Conservation (phyloP, 2,888 invertebrate species). For the Eupithecia centaureata region DNA sequence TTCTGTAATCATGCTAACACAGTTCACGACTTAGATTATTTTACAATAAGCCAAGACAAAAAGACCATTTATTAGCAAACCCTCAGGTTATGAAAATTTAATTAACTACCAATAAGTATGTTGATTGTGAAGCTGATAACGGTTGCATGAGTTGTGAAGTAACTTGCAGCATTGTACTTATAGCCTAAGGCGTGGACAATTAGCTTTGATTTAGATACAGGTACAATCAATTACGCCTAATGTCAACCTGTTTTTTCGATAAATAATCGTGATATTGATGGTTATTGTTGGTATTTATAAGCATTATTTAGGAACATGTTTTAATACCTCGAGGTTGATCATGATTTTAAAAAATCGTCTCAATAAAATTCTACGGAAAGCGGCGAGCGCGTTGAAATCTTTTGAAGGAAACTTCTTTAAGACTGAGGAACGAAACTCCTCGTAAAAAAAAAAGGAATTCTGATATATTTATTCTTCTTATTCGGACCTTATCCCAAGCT, state of each 20-base stretch:
- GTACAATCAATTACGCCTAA: conserved; percentile 52
- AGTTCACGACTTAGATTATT: not conserved
- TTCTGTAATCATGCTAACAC: not conserved
- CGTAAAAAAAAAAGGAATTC: no score
- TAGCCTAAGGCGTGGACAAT: conserved; percentile 50
- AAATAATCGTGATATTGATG: conserved; percentile 13
- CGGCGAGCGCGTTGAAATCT: no score
- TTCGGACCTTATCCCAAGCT: no score
- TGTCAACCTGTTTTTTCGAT: conserved; percentile 47
- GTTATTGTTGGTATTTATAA: not conserved
- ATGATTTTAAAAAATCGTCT: no score
- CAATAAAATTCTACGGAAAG: no score
- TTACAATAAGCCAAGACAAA: not conserved
- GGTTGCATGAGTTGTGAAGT: conserved; percentile 13
- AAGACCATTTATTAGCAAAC: not conserved
- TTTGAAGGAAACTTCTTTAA: no score
- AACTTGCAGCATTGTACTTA: conserved; percentile 5
- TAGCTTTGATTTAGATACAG: conserved; percentile 51
- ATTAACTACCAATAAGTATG: conserved; percentile 3
- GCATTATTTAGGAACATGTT: no score
- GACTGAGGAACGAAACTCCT: no score
- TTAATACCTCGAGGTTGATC: no score
- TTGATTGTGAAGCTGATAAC: conserved; percentile 12
- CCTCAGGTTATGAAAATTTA: not conserved
- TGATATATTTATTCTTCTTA: no score